phyloP scores from a whole-genome alignment of 2,888 invertebrate species.

The Cosmorhoe ocellata region DNA sequence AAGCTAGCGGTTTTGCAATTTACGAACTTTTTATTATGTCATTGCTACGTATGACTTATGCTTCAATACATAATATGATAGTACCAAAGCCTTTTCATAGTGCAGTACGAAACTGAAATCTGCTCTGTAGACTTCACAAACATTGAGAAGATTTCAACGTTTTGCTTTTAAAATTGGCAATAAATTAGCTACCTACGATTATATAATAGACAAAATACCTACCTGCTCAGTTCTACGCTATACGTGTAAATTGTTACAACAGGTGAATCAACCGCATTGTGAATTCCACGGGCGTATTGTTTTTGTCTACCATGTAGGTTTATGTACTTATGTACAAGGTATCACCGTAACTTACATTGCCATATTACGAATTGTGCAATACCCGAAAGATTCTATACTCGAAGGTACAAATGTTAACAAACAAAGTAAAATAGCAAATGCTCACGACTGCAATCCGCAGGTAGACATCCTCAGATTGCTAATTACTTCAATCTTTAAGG shows the following conservation, averaged over 20 bases:
- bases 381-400: neutral
- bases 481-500: too few relatives aligned
- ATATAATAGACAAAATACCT: neutral
- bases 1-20: conserved; percentile 7
- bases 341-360: conserved; percentile 1
- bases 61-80: too few relatives aligned
- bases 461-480: too few relatives aligned
- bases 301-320: conserved; percentile 39
- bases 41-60: too few relatives aligned
- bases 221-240: conserved; percentile 1
- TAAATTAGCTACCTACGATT: too few relatives aligned
- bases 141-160: too few relatives aligned
- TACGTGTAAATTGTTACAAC: conserved; percentile 13
- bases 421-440: too few relatives aligned
- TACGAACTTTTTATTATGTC: conserved; percentile 3
- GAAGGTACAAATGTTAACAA: neutral
- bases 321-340: neutral
- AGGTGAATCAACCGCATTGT: conserved; percentile 47
- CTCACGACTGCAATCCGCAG: too few relatives aligned
- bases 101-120: too few relatives aligned
- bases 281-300: conserved; percentile 46
- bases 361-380: neutral
- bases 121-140: too few relatives aligned
- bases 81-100: neutral
- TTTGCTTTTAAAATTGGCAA: too few relatives aligned